Base-by-base conservation (phyloP, 2,888 invertebrate genomes). In the Diarsia rubi region DNA sequence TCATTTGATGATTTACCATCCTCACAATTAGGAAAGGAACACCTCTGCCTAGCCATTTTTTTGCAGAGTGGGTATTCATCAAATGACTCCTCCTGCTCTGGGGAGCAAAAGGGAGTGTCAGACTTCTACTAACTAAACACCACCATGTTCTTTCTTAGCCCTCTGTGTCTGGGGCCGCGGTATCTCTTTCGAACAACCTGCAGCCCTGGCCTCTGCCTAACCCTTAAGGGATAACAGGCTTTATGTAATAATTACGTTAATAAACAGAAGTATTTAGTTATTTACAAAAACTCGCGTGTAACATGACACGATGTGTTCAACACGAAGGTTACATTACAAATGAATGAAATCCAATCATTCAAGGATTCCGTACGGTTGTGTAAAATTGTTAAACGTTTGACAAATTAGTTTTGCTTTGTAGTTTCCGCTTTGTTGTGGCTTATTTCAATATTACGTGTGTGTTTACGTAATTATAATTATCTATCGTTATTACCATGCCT, bases 291-390 rank as follows among this genome's bases (percentile, higher is more conserved):
- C 49, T 79, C 8, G 83, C 83, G 86, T 84, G 83, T 72, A 37
- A 75, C 73, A 76, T 27, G 37, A 37, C 37, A 79, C 83, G 44
- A 79, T 68, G 59, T 54, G 42, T 57, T 27, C 65, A 27, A 47
- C 75, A 76, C 69, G 86, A 84, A 84, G 83, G 79, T 76, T 82
- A 49, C 11, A 27, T 47, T 78, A 67, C 42, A 27, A 60, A 73
- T 83, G 69, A 82, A 69, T 82, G 42, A 37, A 71, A 60, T 64
- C 9, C 63, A 21, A 65, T 85, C 27, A 14, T 57, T 85, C 70
- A 85, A 77, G 77, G 85, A 85, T 82, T 77, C 82, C 73, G 73
- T 76, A 73, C 24, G 42, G 2, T 62, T 57, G 31, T 83, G 73
- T 71, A 49, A 62, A 60, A 68, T 66, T 65, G 72, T 62, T 67